Evolutionary conservation across 2,888 invertebrate genomes (phyloP), one percentile per base, ranked within the genome.

Genomic region (Luffia ferchaultella): DNA sequence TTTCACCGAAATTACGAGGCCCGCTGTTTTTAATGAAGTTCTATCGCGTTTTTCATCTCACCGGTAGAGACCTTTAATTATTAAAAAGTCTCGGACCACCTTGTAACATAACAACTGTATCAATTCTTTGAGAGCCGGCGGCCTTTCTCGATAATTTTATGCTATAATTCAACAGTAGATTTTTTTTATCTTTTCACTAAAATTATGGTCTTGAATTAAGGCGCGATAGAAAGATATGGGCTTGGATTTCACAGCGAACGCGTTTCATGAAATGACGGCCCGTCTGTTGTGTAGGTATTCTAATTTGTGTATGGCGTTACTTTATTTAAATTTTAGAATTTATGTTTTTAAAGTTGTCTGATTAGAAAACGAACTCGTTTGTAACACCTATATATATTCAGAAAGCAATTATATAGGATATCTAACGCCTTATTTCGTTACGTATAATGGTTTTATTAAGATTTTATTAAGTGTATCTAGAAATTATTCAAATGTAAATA

Each of bases 231-330:
- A 30, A 47, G 47, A 47, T 47, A 47, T 30, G 47, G 18, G 30
- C 5, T 16, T 45, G n/a, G n/a, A n/a, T 45, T 30, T 7, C 30
- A 64, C 68, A 20, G 44, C 48, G 73, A 64, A 64, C 62, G 62
- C 59, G 60, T 30, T 30, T 30, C 12, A 30, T 12, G 30, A 30
- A 30, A 30, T 30, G 12, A 7, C 12, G 12, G 30, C 67, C 76
- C 48, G 75, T 78, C 75, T 76, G 78, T 74, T 76, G 71, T 50
- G 47, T 69, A 69, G 64, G 61, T 30, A 30, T 30, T n/a, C n/a
- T n/a, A n/a, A 61, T 59, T 74, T 76, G 77, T 80, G 79, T 79
- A 80, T 79, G 77, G 72, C 72, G 77, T 73, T 74, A 70, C 76
- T 72, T 73, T 68, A 70, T 76, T 73, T 70, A 67, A 70, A 75